Conservation (phyloP, 2,113 vertebrate species). For the Calyptomena viridis region DNA sequence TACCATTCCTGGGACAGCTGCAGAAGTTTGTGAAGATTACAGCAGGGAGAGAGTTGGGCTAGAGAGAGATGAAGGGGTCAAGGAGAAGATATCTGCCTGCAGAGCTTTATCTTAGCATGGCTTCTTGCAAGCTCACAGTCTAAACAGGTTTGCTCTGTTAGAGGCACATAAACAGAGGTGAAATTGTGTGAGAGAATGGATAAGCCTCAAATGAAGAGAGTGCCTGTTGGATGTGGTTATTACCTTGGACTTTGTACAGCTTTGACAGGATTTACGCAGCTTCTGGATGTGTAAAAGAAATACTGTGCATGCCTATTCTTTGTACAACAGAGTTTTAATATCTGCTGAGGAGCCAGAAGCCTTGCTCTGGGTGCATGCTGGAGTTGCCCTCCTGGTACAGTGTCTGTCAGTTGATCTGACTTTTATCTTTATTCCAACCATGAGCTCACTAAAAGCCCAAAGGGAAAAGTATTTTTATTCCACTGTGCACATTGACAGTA, state of each 20-base stretch:
- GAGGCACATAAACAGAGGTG: background rate
- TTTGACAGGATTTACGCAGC: background rate
- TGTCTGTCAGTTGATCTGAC: background rate
- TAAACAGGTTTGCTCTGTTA: background rate
- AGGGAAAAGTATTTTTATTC: background rate
- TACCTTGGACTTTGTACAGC: background rate
- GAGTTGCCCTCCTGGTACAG: background rate
- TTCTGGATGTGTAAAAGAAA: background rate
- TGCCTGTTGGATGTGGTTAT: background rate
- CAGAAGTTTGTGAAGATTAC: background rate
- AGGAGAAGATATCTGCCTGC: background rate
- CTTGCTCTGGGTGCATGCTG: background rate
- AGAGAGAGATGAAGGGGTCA: background rate
- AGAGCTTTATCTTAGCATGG: background rate
- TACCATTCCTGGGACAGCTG: background rate
- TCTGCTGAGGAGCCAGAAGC: background rate
- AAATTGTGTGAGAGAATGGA: background rate
- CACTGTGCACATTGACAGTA: background rate
- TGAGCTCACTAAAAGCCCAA: background rate
- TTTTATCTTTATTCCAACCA: background rate
- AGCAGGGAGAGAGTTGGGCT: background rate
- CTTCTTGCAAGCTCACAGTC: background rate
- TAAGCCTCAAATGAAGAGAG: background rate
- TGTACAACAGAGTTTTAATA: background rate
- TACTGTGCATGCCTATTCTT: background rate